phyloP scores from a whole-genome alignment of 1,140 invertebrate species.

The Cydia fagiglandana region DNA sequence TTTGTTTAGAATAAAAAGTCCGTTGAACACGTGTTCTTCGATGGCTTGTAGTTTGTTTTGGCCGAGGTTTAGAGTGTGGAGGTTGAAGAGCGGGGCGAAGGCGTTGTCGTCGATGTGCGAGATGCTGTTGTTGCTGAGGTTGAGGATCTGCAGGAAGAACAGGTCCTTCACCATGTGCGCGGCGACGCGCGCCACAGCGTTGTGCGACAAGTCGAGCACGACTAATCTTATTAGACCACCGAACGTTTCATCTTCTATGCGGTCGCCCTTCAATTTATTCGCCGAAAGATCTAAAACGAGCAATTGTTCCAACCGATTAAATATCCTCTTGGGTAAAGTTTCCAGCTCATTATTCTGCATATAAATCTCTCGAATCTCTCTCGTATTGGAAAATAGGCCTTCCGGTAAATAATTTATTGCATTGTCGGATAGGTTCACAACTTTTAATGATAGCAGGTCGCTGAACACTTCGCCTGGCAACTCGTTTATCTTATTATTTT shows the following conservation, averaged over 20 bases:
- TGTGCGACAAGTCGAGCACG: slow-evolving; percentile 85
- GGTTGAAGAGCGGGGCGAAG: slow-evolving; percentile 89
- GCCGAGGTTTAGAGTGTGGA: slow-evolving; percentile 88
- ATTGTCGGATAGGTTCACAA: slow-evolving; percentile 90
- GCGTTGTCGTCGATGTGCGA: slow-evolving; percentile 87
- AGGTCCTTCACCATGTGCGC: slow-evolving; percentile 87
- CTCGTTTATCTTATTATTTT: slow-evolving; percentile 87
- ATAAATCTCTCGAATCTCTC: slow-evolving; percentile 86
- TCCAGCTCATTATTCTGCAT: slow-evolving; percentile 86
- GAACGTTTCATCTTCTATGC: slow-evolving; percentile 85
- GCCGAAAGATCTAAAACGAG: slow-evolving; percentile 85
- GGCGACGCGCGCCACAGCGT: slow-evolving; percentile 82
- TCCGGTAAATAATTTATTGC: slow-evolving; percentile 85
- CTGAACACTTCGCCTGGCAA: slow-evolving; percentile 84
- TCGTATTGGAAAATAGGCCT: slow-evolving; percentile 84
- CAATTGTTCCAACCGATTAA: slow-evolving; percentile 84
- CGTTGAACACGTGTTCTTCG: slow-evolving; percentile 88
- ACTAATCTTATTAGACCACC: slow-evolving; percentile 84
- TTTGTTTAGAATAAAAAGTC: slow-evolving; percentile 89
- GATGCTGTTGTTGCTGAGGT: slow-evolving; percentile 89
- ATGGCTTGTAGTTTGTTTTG: slow-evolving; percentile 87
- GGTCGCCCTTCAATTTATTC: slow-evolving; percentile 86
- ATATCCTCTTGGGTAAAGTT: slow-evolving; percentile 84
- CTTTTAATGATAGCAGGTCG: slow-evolving; percentile 83
- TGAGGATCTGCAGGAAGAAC: slow-evolving; percentile 90